Conservation (phyloP, 2,797 vertebrate species). For the Okamejei kenojei region DNA sequence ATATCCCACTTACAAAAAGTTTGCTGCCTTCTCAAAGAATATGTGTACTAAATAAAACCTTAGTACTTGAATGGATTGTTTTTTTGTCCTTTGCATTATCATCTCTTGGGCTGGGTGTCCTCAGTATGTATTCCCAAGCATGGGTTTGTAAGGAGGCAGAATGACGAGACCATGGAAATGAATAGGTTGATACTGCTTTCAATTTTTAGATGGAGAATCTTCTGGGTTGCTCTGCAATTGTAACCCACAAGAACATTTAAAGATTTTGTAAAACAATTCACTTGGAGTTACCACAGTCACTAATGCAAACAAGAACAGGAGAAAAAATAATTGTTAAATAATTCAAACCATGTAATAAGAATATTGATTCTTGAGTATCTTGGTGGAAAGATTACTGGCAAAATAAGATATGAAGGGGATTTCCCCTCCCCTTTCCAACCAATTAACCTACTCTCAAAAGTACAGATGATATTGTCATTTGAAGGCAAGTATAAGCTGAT, state of each 20-base stretch:
- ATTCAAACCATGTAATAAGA: not conserved
- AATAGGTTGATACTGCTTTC: not conserved
- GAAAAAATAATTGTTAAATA: not conserved
- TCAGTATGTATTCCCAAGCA: not conserved
- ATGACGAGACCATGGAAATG: not conserved
- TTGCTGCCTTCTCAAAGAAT: not conserved
- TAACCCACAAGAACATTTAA: not conserved
- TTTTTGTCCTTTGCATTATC: not conserved
- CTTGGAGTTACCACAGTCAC: not conserved
- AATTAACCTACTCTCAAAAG: not conserved
- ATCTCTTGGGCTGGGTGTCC: not conserved
- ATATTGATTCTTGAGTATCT: not conserved
- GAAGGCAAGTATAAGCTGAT: not conserved
- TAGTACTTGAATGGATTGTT: too few species aligned
- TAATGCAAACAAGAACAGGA: not conserved
- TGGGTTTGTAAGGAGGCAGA: not conserved
- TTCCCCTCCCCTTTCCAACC: not conserved
- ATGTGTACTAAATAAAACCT: not conserved
- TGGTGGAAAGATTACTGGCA: not conserved
- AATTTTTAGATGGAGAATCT: not conserved
- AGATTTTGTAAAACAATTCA: not conserved
- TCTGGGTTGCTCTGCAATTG: not conserved
- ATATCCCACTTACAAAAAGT: not conserved
- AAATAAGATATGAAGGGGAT: not conserved
- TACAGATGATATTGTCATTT: not conserved